Evolutionary conservation across 1,140 invertebrate species (phyloP).

Genomic region (Drosophila hydei): DNA sequence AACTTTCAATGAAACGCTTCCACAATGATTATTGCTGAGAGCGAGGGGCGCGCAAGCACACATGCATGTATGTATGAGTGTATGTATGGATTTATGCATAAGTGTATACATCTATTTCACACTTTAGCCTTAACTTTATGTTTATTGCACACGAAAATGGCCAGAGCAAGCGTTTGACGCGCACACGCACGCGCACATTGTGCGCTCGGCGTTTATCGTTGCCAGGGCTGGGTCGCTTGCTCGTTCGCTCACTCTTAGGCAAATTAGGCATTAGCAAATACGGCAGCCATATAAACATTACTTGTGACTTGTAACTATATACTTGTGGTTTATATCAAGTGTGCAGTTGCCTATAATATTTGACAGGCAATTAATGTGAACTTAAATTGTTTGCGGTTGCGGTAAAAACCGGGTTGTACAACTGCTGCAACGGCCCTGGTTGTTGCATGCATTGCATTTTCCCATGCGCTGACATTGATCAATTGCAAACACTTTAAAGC

Average conservation of each 20-base stretch:
- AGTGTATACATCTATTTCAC: conserved; percentile 8
- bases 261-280: not conserved
- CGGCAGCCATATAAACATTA: not conserved
- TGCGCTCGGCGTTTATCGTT: conserved; percentile 1
- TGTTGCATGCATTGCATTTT: conserved; percentile 39
- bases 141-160: conserved; percentile 34
- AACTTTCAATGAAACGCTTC: conserved; percentile 45
- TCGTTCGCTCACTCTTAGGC: not conserved
- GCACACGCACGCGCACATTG: conserved; percentile 23
- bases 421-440: conserved; percentile 31
- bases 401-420: not conserved
- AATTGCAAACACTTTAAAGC: conserved; percentile 41
- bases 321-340: not conserved
- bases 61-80: not conserved
- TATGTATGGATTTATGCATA: too few species aligned
- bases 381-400: conserved; percentile 11
- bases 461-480: conserved; percentile 51
- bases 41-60: not conserved
- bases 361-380: not conserved
- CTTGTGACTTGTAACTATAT: not conserved
- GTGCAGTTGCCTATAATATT: not conserved
- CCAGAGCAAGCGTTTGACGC: conserved; percentile 23
- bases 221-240: conserved; percentile 30
- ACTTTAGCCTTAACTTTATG: conserved; percentile 25
- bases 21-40: not conserved